Base-by-base conservation (phyloP, 2,113 vertebrate genomes). In the Ptilonorhynchus violaceus region DNA sequence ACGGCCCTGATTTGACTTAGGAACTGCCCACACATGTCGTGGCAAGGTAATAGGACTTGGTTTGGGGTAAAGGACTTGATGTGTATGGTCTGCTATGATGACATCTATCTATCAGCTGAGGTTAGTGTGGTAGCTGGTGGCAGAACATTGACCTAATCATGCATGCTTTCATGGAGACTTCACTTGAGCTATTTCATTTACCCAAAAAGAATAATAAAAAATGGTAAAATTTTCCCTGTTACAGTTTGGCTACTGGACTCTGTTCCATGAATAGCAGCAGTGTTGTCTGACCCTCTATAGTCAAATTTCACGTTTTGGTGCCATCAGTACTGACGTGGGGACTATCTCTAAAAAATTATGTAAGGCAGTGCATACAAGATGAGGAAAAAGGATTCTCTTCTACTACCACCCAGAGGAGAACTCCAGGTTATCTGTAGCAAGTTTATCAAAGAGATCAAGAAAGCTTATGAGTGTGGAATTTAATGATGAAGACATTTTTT, bases 361-460 rank as follows among this genome's bases (percentile, higher is more conserved):
- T 53, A 78, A 64, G 33, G 9, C 13, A 64, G 20, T 37, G 27
- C 22, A 10, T 80, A 3, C 25, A 44, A 30, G 13, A 62, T 33
- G 28, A 85, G 31, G 41, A 46, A 72, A 53, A 75, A 1, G 0
- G 25, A 64, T 83, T 76, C 6, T 66, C 10, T 80, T 76, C 53
- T 22, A 4, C 11, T 64, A 17, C 20, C 11, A 74, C 4, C 8
- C 11, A 17, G 31, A 86, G 21, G 8, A 85, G 25, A 91, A 30
- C 33, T 70, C 33, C 19, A 73, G 13, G 25, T 91, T 75, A 76
- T 66, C 22, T 62, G 18, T 13, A 50, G 3, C 35, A 80, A 83
- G 25, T 89, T 89, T 88, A 73, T 92, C 90, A 73, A 44, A 53
- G n/a, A 91, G 41, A 86, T 88, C 35, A 62, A 53, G 77, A 75